phyloP scores from a whole-genome alignment of 2,113 vertebrate genomes.

The Porphyrio hochstetteri region DNA sequence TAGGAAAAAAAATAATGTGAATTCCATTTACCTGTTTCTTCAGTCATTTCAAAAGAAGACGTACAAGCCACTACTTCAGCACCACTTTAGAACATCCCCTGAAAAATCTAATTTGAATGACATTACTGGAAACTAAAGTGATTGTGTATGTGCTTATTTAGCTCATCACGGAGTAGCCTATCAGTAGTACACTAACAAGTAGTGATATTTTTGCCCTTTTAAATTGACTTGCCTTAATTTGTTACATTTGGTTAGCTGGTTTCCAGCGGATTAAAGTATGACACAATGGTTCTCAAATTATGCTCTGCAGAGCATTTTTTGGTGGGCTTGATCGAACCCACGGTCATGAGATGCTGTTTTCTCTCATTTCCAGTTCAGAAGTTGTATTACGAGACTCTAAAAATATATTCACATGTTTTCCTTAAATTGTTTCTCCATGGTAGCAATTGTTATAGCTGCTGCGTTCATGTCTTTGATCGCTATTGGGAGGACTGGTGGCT shows the following conservation, averaged over 20 bases:
- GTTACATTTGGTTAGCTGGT: slow-evolving; percentile 47
- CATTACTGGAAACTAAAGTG: slow-evolving; percentile 38
- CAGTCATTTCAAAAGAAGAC: background rate
- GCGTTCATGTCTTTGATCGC: background rate
- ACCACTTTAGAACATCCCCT: background rate
- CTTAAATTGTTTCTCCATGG: slow-evolving; percentile 34
- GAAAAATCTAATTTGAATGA: slow-evolving; percentile 52
- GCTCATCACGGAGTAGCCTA: slow-evolving; percentile 26
- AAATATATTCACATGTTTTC: slow-evolving; percentile 56
- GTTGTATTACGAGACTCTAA: slow-evolving; percentile 35
- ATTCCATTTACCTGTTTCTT: background rate
- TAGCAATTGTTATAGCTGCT: slow-evolving; percentile 47
- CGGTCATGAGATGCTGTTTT: slow-evolving; percentile 28
- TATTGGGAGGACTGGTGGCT: slow-evolving; percentile 41
- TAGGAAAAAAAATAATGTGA: background rate
- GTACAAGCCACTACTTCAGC: background rate
- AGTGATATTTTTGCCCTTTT: slow-evolving; percentile 51
- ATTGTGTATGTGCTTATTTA: slow-evolving; percentile 32
- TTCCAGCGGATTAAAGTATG: background rate
- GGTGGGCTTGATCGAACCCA: slow-evolving; percentile 3
- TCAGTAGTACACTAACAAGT: slow-evolving; percentile 15
- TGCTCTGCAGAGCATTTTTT: slow-evolving; percentile 35
- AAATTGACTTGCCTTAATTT: slow-evolving; percentile 46
- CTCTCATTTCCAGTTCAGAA: slow-evolving; percentile 32
- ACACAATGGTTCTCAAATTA: slow-evolving; percentile 6